These are phyloP conservation scores for Brenthis hecate DNA, from an alignment of 2,888 invertebrate species.

Conservation along the genomic window DNA sequence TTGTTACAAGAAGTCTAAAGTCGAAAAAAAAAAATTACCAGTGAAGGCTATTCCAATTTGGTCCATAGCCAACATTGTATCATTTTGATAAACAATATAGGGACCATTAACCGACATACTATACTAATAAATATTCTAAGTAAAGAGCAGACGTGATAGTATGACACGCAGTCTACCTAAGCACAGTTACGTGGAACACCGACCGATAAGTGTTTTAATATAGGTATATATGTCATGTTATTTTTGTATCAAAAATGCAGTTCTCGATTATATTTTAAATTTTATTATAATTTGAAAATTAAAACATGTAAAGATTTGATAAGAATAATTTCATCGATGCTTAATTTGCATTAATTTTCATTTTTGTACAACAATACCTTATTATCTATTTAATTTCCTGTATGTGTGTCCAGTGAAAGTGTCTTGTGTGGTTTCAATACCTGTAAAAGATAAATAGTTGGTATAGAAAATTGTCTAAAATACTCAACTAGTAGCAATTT, in stretches of 20 bases:
- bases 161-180: slow-evolving; percentile 9
- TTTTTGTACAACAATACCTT: slow-evolving; percentile 42
- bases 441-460: slow-evolving; percentile 55
- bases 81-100: slow-evolving; percentile 66
- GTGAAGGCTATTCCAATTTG: slow-evolving; percentile 59
- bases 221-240: neutral
- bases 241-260: too few relatives aligned
- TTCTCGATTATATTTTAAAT: too few relatives aligned
- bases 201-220: slow-evolving; percentile 4
- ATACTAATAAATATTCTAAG: slow-evolving; percentile 19
- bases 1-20: slow-evolving; percentile 49
- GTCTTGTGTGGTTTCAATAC: slow-evolving; percentile 57
- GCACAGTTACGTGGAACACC: neutral
- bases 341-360: slow-evolving; percentile 20
- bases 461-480: neutral
- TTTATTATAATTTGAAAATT: too few relatives aligned
- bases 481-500: too few relatives aligned
- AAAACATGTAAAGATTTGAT: neutral
- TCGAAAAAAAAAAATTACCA: slow-evolving; percentile 56
- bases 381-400: slow-evolving; percentile 50
- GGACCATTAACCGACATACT: slow-evolving; percentile 59
- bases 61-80: slow-evolving; percentile 60
- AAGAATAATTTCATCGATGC: neutral
- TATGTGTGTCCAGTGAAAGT: slow-evolving; percentile 49
- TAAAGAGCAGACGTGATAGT: slow-evolving; percentile 13